Percentiles rank a stretch among this genome's conserved stretches.
These are phyloP conservation scores for Dicrurus megarhynchus DNA, from an alignment of 2,113 vertebrate species.

Conservation along the genomic window DNA sequence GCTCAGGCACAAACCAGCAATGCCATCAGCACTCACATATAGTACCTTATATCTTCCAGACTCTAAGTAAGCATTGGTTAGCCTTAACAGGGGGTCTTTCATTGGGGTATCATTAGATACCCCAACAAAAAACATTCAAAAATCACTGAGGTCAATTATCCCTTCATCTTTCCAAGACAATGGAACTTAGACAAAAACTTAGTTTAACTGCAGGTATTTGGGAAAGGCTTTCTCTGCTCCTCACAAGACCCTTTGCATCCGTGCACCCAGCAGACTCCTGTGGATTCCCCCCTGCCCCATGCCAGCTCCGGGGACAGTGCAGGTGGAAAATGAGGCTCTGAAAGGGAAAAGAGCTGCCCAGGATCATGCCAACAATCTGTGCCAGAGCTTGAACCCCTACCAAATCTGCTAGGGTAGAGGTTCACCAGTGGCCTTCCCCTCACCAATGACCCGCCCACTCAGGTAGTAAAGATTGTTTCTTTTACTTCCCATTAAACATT, in stretches of 20 bases:
- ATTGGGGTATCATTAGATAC: neutral
- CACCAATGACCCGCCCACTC: neutral
- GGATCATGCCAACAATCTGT: neutral
- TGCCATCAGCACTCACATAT: neutral
- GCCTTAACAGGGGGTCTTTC: neutral
- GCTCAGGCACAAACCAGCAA: neutral
- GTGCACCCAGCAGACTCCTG: rapidly evolving
- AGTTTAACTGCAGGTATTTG: neutral
- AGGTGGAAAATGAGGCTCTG: neutral
- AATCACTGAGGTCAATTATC: neutral
- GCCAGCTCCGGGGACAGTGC: neutral
- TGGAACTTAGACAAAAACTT: too few species aligned
- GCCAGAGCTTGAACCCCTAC: neutral
- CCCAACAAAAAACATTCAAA: neutral
- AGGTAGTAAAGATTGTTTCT: neutral
- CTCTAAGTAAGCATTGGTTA: neutral
- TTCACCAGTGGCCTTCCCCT: neutral
- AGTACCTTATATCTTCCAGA: neutral
- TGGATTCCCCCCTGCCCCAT: neutral
- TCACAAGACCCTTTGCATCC: neutral
- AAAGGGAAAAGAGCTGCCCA: neutral
- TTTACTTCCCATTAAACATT: neutral
- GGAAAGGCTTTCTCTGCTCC: neutral
- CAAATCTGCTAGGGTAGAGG: neutral
- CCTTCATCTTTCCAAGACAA: neutral